Percentiles rank a stretch among this genome's conserved stretches.
Evolutionary conservation across 1,140 invertebrate genomes (phyloP).

Genomic region (Euglossa dilemma): DNA sequence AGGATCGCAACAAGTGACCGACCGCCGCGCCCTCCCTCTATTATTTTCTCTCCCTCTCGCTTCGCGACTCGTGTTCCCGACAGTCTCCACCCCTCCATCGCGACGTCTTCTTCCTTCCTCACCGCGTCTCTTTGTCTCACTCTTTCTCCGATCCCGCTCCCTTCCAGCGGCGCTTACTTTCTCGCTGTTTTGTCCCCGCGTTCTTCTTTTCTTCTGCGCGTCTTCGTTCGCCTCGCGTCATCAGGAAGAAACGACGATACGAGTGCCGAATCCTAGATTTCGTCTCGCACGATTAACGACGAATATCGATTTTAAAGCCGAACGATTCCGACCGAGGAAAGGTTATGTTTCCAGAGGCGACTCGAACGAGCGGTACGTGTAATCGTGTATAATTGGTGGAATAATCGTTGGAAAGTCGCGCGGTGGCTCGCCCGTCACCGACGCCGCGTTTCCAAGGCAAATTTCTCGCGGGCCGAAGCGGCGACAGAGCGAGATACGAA

Average conservation of each 20-base stretch:
- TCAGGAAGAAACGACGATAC: background rate
- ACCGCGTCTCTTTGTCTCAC: background rate
- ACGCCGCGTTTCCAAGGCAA: constrained; percentile 2
- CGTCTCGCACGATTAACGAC: too few species aligned
- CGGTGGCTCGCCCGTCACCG: background rate
- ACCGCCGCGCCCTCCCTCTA: constrained; percentile 72
- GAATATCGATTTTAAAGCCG: too few species aligned
- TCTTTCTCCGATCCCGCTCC: background rate
- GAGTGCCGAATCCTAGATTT: background rate
- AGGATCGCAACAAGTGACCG: constrained; percentile 78
- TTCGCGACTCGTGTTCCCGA: constrained; percentile 34
- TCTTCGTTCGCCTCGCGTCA: background rate
- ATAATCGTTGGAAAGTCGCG: constrained; percentile 9
- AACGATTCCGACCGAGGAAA: too few species aligned
- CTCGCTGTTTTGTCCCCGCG: background rate
- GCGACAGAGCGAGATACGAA: background rate
- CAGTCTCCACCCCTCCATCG: constrained; percentile 36
- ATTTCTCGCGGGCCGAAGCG: background rate
- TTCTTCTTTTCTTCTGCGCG: constrained; percentile 21
- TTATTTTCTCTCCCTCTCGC: constrained; percentile 63
- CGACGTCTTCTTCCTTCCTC: background rate
- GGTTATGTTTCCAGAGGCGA: too few species aligned
- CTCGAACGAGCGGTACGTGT: background rate
- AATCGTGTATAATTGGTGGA: constrained; percentile 5
- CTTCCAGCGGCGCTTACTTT: background rate